phyloP scores from a whole-genome alignment of 64 coral and sea anemone genomes.

The Actinia equina region DNA sequence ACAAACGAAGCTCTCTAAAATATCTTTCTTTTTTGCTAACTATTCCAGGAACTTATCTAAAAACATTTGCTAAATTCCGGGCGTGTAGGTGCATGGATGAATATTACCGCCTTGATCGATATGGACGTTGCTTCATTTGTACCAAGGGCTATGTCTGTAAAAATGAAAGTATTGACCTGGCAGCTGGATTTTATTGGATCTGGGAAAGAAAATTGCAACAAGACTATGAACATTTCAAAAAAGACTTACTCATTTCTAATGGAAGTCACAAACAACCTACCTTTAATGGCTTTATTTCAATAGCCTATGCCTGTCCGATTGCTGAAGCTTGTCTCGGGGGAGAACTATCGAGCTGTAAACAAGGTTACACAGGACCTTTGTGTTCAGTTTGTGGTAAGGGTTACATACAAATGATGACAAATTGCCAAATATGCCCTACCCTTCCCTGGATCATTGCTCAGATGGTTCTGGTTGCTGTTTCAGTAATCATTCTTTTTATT shows the following conservation, averaged over 20 bases:
- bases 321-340: slow-evolving; percentile 31
- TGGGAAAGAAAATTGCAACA: neutral
- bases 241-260: neutral
- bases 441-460: slow-evolving; percentile 23
- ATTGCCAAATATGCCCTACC: slow-evolving; percentile 16
- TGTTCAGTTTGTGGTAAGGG: slow-evolving; percentile 29
- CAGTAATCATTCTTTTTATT: neutral
- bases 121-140: slow-evolving; percentile 10
- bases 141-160: neutral
- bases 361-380: slow-evolving; percentile 25
- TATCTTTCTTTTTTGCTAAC: neutral
- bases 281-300: slow-evolving; percentile 9
- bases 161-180: neutral
- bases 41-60: slow-evolving; percentile 3
- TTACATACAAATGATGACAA: neutral
- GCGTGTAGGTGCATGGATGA: slow-evolving; percentile 7
- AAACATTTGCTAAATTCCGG: slow-evolving; percentile 15
- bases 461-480: neutral
- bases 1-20: neutral
- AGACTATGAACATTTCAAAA: neutral
- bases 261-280: neutral
- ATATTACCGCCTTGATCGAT: slow-evolving; percentile 26
- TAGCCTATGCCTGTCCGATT: neutral
- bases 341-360: neutral
- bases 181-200: slow-evolving; percentile 22